Conservation (phyloP, 2,797 vertebrate species). For the Carapus acus region DNA sequence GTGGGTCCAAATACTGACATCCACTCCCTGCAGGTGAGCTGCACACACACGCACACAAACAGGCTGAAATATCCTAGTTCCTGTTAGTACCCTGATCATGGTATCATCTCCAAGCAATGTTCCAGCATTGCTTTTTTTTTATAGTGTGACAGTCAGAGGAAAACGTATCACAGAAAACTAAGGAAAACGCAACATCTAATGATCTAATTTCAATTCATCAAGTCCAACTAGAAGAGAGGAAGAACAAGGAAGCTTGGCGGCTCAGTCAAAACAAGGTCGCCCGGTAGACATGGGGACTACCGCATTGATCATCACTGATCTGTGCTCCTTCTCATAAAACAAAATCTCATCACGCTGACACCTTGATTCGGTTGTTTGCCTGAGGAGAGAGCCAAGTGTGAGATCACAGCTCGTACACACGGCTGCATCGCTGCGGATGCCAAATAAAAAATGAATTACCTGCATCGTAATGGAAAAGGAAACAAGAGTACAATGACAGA, state of each 20-base stretch:
- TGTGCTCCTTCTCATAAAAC: slow-evolving; percentile 12
- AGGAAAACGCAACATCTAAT: no score
- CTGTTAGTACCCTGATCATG: no score
- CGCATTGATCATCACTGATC: slow-evolving; percentile 20
- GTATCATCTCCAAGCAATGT: no score
- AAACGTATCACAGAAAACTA: no score
- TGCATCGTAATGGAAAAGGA: slow-evolving; percentile 36
- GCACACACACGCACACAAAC: no score
- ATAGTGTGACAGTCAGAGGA: no score
- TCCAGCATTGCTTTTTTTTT: neutral
- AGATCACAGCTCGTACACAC: slow-evolving; percentile 20
- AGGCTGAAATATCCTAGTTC: no score
- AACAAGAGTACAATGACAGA: slow-evolving; percentile 45
- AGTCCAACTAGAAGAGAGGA: slow-evolving; percentile 41
- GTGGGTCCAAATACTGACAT: no score
- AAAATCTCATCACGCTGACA: slow-evolving; percentile 12
- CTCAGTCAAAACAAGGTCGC: slow-evolving; percentile 29
- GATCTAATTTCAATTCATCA: no score
- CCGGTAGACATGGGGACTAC: slow-evolving; percentile 1
- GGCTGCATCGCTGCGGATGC: slow-evolving; percentile 19
- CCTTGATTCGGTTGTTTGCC: slow-evolving; percentile 13
- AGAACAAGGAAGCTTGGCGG: slow-evolving; percentile 28
- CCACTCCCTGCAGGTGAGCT: no score
- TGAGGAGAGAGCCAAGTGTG: slow-evolving; percentile 17
- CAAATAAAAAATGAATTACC: slow-evolving; percentile 38